Percentiles rank a stretch among this genome's conserved stretches.
Evolutionary conservation across 2,113 vertebrate genomes (phyloP).

Genomic region (Cheirogaleus medius): DNA sequence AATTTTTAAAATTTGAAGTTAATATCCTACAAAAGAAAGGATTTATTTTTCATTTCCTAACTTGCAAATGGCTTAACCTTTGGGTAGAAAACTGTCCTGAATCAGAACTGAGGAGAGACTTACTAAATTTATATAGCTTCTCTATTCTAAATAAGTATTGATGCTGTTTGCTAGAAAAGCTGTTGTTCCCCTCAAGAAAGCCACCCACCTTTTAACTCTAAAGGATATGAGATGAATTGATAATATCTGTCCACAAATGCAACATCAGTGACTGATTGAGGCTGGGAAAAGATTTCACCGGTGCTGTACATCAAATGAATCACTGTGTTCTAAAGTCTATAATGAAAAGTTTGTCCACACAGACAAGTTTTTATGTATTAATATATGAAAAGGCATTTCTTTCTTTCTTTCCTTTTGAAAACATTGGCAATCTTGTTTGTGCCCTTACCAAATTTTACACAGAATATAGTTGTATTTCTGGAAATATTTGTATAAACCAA

Average conservation of each 20-base stretch:
- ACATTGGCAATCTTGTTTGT: neutral
- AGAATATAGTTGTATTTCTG: neutral
- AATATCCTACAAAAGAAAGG: neutral
- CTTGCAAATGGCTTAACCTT: neutral
- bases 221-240: neutral
- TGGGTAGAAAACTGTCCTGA: neutral
- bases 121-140: neutral
- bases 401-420: neutral
- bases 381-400: neutral
- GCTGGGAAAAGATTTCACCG: neutral
- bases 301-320: neutral
- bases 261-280: neutral
- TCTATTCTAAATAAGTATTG: neutral
- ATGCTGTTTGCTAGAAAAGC: neutral
- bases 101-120: neutral
- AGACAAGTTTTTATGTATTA: neutral
- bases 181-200: neutral
- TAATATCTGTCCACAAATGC: neutral
- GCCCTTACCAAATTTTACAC: neutral
- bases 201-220: neutral
- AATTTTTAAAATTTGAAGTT: slow-evolving; percentile 28
- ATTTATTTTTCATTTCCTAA: neutral
- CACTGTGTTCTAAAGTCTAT: neutral
- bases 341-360: neutral
- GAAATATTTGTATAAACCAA: neutral